Evolutionary conservation across 2,888 invertebrate species (phyloP).

Genomic region (Cyclophora punctaria): DNA sequence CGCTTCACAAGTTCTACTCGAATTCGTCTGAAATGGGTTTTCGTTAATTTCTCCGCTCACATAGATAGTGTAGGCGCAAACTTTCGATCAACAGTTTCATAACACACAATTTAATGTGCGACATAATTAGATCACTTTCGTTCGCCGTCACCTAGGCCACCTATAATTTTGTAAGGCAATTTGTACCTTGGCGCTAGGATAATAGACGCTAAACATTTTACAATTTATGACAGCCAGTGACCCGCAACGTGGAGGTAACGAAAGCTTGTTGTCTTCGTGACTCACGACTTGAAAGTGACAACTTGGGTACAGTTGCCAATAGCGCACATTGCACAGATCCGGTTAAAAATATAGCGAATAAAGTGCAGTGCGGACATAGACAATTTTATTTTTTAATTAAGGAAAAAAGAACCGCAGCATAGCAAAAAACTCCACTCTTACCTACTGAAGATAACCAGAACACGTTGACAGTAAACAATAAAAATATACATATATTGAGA

Average conservation of each 20-base stretch:
- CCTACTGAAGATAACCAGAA: too few species aligned
- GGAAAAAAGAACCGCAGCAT: too few species aligned
- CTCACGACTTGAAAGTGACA: slow-evolving; percentile 62
- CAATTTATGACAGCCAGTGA: slow-evolving; percentile 31
- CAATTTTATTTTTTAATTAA: slow-evolving; percentile 9
- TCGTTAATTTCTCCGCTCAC: too few species aligned
- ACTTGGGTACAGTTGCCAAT: slow-evolving; percentile 39
- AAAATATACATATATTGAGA: too few species aligned
- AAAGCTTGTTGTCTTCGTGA: slow-evolving; percentile 53
- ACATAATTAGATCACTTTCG: slow-evolving; percentile 12
- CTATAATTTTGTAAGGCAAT: slow-evolving; percentile 16
- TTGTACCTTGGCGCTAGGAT: slow-evolving; percentile 28
- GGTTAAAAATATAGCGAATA: slow-evolving; percentile 20
- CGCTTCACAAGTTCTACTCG: too few species aligned
- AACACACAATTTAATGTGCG: not conserved
- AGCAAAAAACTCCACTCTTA: too few species aligned
- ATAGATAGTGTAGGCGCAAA: not conserved
- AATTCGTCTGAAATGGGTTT: too few species aligned
- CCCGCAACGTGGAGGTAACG: slow-evolving; percentile 26
- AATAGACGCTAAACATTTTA: slow-evolving; percentile 34
- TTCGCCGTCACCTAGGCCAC: slow-evolving; percentile 2
- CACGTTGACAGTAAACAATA: too few species aligned
- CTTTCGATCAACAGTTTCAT: not conserved
- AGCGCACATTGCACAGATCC: slow-evolving; percentile 24
- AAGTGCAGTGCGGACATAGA: not conserved